phyloP scores from a whole-genome alignment of 1,140 invertebrate genomes.

The Drosophila ogumai region DNA sequence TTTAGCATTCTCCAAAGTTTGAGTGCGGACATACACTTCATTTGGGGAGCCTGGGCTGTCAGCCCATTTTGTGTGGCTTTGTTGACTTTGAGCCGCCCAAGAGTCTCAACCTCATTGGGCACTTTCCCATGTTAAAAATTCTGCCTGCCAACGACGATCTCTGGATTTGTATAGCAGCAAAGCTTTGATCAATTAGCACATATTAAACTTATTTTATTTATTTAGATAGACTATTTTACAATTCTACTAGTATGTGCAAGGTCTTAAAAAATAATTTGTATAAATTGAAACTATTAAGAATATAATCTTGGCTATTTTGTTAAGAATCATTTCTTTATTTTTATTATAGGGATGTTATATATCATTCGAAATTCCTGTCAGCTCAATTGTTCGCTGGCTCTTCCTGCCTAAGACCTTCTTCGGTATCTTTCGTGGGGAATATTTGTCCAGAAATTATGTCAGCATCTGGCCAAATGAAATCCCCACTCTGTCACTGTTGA shows the following conservation, averaged over 20 bases:
- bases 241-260: neutral
- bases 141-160: neutral
- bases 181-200: constrained; percentile 30
- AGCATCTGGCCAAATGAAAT: constrained; percentile 25
- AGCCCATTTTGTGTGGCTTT: constrained; percentile 24
- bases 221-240: no score
- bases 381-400: neutral
- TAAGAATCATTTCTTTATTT: no score
- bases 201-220: neutral
- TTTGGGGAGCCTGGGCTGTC: constrained; percentile 14
- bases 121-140: constrained; percentile 27
- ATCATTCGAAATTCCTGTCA: constrained; percentile 1
- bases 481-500: constrained; percentile 7
- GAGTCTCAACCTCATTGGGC: constrained; percentile 48
- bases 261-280: neutral
- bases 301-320: neutral
- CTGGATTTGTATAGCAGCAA: neutral
- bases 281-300: neutral
- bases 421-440: neutral
- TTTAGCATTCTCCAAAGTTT: constrained; percentile 55
- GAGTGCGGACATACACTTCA: constrained; percentile 48
- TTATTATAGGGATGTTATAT: neutral
- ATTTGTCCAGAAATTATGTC: constrained; percentile 46
- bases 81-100: constrained; percentile 40
- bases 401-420: neutral